A percentile compares a stretch with the other conserved stretches of the same genome.
Conservation (phyloP, 2,797 vertebrate species). For the Rhinichthys osculus region DNA sequence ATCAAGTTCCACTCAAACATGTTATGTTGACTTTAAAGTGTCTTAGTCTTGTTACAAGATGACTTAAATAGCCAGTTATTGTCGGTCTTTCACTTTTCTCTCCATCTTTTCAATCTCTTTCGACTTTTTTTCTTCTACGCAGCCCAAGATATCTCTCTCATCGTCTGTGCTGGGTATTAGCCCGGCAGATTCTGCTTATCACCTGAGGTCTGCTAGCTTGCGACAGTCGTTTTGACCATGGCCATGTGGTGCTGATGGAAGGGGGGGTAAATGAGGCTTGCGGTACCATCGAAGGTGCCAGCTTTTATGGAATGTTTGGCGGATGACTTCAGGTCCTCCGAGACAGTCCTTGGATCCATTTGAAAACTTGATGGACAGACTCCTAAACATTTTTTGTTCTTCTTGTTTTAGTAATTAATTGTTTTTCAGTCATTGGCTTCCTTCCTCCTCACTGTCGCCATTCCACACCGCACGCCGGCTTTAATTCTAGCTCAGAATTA, state of each 20-base stretch:
- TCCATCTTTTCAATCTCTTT: slow-evolving; percentile 22
- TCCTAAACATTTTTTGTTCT: slow-evolving; percentile 58
- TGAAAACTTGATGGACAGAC: slow-evolving; percentile 70
- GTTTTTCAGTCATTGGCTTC: slow-evolving; percentile 65
- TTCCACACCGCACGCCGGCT: slow-evolving; percentile 19
- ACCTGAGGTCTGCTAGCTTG: slow-evolving; percentile 57
- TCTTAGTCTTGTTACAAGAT: background rate
- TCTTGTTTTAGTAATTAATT: slow-evolving; percentile 69
- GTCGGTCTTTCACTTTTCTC: background rate
- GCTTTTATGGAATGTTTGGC: slow-evolving; percentile 67
- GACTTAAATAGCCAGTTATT: background rate
- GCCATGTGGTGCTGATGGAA: slow-evolving; percentile 56
- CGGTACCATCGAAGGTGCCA: slow-evolving; percentile 71
- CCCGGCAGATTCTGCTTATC: slow-evolving; percentile 52
- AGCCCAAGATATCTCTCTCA: slow-evolving; percentile 7
- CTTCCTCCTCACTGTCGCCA: slow-evolving; percentile 12
- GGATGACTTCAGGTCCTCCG: slow-evolving; percentile 66
- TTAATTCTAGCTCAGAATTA: slow-evolving; percentile 44
- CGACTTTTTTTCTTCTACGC: background rate
- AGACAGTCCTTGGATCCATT: slow-evolving; percentile 60
- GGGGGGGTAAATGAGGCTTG: slow-evolving; percentile 66
- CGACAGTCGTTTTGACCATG: slow-evolving; percentile 54
- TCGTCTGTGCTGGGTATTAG: slow-evolving; percentile 53
- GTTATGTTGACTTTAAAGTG: background rate
- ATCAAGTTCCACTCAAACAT: background rate